A percentile compares a stretch with the other conserved stretches of the same genome.
These are phyloP conservation scores for Pygoscelis adeliae DNA, from an alignment of 2,113 vertebrate genomes.

Conservation along the genomic window DNA sequence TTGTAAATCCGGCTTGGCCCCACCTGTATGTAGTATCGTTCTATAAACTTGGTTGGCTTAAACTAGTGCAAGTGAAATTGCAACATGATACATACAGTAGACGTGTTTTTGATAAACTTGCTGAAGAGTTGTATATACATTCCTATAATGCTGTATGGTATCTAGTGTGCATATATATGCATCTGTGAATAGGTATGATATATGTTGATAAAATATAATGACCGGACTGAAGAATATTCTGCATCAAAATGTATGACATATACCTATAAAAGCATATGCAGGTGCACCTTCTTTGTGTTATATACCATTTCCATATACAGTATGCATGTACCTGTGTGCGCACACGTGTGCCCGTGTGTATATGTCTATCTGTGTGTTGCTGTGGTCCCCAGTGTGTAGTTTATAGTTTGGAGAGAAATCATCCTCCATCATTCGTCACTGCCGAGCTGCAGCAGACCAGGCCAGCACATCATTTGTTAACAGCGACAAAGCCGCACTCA, in stretches of 20 bases:
- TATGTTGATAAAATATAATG: neutral
- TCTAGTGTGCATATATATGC: neutral
- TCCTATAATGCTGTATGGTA: neutral
- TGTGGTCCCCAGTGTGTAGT: conserved; percentile 58
- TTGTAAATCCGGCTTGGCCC: neutral
- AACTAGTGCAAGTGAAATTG: neutral
- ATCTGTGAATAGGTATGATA: neutral
- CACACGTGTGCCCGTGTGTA: neutral
- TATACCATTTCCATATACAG: neutral
- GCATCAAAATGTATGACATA: neutral
- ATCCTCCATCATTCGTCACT: conserved; percentile 78
- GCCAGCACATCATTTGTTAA: conserved; percentile 85
- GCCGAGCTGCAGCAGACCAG: conserved; percentile 75
- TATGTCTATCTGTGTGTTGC: neutral
- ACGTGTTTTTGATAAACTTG: neutral
- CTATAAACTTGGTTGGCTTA: neutral
- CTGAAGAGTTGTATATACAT: neutral
- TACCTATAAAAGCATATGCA: neutral
- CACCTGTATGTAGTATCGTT: neutral
- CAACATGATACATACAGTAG: neutral
- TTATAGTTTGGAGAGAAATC: conserved; percentile 78
- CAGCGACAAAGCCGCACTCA: conserved; percentile 81
- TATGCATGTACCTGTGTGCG: neutral
- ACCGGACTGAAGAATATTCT: neutral
- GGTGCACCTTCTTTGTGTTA: neutral